phyloP scores from a whole-genome alignment of 2,888 invertebrate species.

The Lapara coniferarum region DNA sequence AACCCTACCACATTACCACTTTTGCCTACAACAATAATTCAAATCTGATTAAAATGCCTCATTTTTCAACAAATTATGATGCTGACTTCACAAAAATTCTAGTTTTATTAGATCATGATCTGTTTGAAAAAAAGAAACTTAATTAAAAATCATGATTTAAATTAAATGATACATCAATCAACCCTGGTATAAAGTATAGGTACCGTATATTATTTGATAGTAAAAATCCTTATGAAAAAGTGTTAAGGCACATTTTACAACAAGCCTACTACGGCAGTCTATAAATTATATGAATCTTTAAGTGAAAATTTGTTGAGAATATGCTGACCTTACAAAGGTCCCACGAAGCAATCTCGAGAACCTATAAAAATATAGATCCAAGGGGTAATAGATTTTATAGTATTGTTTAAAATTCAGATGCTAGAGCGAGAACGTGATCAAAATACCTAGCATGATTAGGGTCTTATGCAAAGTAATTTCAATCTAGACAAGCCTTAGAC shows the following conservation, averaged over 20 bases:
- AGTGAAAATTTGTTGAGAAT: not conserved
- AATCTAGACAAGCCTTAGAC: not conserved
- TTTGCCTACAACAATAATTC: too few species aligned
- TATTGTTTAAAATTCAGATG: constrained; percentile 8
- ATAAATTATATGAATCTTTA: too few species aligned
- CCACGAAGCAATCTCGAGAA: not conserved
- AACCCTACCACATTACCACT: too few species aligned
- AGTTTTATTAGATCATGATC: too few species aligned
- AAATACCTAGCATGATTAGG: constrained; percentile 6
- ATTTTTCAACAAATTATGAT: too few species aligned
- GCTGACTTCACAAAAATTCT: too few species aligned
- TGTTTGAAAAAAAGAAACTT: too few species aligned
- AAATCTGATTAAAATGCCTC: too few species aligned
- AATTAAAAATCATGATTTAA: too few species aligned
- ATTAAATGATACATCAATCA: too few species aligned
- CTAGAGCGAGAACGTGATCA: constrained; percentile 12
- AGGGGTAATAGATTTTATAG: not conserved
- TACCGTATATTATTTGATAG: too few species aligned
- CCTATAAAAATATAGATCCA: not conserved
- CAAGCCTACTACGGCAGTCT: not conserved
- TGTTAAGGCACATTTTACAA: not conserved
- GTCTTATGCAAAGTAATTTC: constrained; percentile 15
- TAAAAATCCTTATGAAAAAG: not conserved
- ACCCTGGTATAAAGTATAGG: too few species aligned
- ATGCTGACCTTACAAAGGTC: not conserved